Evolutionary conservation across 1,140 invertebrate genomes (phyloP).

Genomic region (Onthophagus taurus): DNA sequence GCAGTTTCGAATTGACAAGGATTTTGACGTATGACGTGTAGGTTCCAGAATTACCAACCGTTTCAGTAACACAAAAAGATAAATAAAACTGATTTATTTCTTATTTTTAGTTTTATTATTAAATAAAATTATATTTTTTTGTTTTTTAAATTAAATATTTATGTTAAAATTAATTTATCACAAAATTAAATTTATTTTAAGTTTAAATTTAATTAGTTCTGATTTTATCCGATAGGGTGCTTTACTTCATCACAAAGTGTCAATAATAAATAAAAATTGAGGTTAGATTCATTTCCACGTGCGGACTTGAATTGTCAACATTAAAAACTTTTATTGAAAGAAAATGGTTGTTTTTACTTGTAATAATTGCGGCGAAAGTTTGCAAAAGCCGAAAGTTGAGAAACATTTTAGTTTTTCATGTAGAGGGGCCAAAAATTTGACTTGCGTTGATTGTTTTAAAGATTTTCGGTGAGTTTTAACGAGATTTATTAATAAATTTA

Average conservation of each 20-base stretch:
- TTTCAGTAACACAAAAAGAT: neutral
- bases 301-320: neutral
- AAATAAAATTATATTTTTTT: no score
- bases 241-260: neutral
- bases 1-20: no score
- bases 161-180: neutral
- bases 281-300: neutral
- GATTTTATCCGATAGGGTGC: neutral
- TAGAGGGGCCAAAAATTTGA: slow-evolving; percentile 47
- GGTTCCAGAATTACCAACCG: neutral
- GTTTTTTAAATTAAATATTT: neutral
- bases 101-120: no score
- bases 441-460: slow-evolving; percentile 86
- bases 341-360: slow-evolving; percentile 90
- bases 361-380: slow-evolving; percentile 75
- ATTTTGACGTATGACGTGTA: slow-evolving; percentile 6
- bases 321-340: neutral
- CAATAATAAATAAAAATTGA: no score
- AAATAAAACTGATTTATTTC: neutral
- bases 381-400: slow-evolving; percentile 86
- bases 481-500: slow-evolving; percentile 14
- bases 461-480: slow-evolving; percentile 61
- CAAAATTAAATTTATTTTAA: neutral
- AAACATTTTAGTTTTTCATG: slow-evolving; percentile 69
- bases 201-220: neutral